Base-by-base conservation (phyloP, 2,888 invertebrate species). In the Alcis repandata region DNA sequence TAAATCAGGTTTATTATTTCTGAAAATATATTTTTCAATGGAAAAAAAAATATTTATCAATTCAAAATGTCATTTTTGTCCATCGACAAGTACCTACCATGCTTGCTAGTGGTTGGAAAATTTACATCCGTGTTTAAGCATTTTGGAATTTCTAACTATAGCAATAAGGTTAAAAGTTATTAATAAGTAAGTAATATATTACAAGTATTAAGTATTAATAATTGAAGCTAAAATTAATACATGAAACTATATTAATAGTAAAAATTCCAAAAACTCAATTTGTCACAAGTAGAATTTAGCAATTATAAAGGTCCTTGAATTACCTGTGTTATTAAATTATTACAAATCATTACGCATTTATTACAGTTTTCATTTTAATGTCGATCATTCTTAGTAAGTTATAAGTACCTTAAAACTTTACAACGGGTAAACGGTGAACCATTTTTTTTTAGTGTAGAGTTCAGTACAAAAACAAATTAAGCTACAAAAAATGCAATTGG, bases 301-400 rank as follows among this genome's bases (percentile, higher is more conserved):
- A 20, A 8, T 51, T 13, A 8, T 32, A 19, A 36, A 36, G n/a
- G 36, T 33, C 36, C 36, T 33, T 49, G 33, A 49, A 36, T 20
- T 13, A 36, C 11, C 11, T 6, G 17, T 19, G 51, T 9, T 13
- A 36, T 36, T 51, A 36, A 38, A 38, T 38, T 43, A 32, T 41
- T 48, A 45, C 45, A 15, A 11, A 41, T 15, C 36, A 45, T 38
- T 53, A 70, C 64, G 73, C 76, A 75, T 45, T 36, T 20, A 75
- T 77, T 75, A 76, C 70, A 72, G 72, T 79, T 70, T 78, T 75
- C 54, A 70, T 68, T 59, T 77, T 70, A 76, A 75, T 78, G 70
- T 70, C 40, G 46, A 69, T 74, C 11, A 57, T 53, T 61, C 40
- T 57, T 20, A 48, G 56, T 51, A 57, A 51, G 22, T 32, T 57